Evolutionary conservation across 2,797 vertebrate species (phyloP).

Genomic region (Peromyscus melanophrys): DNA sequence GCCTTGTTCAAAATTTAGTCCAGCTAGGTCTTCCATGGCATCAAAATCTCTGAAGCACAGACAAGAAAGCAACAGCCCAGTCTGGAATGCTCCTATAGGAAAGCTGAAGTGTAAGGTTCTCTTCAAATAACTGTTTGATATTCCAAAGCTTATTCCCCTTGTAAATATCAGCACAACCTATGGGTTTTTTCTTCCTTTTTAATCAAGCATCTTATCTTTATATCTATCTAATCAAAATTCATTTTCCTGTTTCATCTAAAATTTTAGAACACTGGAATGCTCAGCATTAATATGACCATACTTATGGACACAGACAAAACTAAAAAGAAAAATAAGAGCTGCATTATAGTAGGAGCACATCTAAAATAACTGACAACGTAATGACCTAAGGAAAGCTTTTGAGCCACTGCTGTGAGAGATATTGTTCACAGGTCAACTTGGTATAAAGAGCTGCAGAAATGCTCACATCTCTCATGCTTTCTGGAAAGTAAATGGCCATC

Average conservation of each 20-base stretch:
- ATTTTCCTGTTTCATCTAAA: not conserved
- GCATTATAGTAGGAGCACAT: not conserved
- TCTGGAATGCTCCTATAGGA: not conserved
- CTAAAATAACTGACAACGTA: slow-evolving; percentile 38
- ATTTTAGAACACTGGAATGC: not conserved
- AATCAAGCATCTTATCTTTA: slow-evolving; percentile 22
- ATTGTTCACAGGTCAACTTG: not conserved
- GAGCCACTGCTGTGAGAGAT: not conserved
- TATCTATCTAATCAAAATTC: not conserved
- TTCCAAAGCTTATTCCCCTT: slow-evolving; percentile 38
- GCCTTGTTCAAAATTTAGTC: not conserved
- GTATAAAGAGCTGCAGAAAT: not conserved
- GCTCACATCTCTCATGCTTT: not conserved
- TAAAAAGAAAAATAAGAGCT: not conserved
- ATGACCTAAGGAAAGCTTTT: slow-evolving; percentile 25
- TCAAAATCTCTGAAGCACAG: not conserved
- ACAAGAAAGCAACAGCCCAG: not conserved
- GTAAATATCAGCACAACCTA: not conserved
- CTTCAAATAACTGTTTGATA: slow-evolving; percentile 27
- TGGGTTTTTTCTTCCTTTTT: not conserved
- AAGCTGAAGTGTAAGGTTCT: not conserved
- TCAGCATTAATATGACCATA: not conserved
- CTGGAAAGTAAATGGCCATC: slow-evolving; percentile 6
- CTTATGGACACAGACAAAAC: not conserved
- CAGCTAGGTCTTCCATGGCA: not conserved